These are phyloP conservation scores for Sorex maritimensis DNA, from an alignment of 2,797 vertebrate species.

Conservation along the genomic window DNA sequence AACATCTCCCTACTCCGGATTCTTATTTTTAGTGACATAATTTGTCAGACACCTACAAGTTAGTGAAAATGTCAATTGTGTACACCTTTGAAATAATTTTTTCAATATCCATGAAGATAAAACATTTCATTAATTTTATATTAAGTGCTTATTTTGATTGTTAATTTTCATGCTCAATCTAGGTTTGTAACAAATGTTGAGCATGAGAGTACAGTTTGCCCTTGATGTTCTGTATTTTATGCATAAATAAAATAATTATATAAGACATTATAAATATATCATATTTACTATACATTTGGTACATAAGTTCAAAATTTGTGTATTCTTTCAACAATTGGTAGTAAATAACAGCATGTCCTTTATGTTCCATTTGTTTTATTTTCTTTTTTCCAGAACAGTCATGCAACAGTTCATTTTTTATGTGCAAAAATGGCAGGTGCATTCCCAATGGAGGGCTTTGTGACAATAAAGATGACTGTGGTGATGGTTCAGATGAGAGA, in stretches of 20 bases:
- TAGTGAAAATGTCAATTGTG: conserved; percentile 65
- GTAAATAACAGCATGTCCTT: conserved; percentile 70
- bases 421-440: conserved; percentile 97
- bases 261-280: background rate
- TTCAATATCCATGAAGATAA: conserved; percentile 37
- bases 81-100: conserved; percentile 68
- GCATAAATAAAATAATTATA: conserved; percentile 29
- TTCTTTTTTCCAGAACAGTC: conserved; percentile 92
- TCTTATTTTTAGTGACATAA: conserved; percentile 69
- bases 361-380: conserved; percentile 83
- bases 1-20: conserved; percentile 43
- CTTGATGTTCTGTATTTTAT: conserved; percentile 26
- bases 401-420: conserved; percentile 93
- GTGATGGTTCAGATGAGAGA: conserved; percentile 97
- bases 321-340: conserved; percentile 66
- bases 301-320: conserved; percentile 36
- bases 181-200: background rate
- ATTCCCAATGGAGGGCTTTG: conserved; percentile 94
- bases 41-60: conserved; percentile 66
- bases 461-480: conserved; percentile 96
- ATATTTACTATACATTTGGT: conserved; percentile 46
- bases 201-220: background rate
- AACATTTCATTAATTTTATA: conserved; percentile 43
- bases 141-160: conserved; percentile 42
- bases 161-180: conserved; percentile 59